phyloP scores from a whole-genome alignment of 2,888 invertebrate species.

The Drosophila kambysellisi region DNA sequence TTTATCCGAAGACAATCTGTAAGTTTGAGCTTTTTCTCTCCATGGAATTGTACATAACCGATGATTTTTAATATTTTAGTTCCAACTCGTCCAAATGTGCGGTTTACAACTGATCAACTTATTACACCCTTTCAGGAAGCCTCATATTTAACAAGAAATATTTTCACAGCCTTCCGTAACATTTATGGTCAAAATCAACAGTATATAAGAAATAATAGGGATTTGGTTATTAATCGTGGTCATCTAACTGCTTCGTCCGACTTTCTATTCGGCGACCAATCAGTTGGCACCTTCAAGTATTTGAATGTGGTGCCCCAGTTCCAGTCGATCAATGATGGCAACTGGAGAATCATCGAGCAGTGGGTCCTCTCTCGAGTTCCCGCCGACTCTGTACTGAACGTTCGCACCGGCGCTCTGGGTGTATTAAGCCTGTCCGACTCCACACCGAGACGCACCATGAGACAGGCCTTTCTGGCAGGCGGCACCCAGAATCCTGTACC shows the following conservation, averaged over 20 bases:
- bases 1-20: conserved; percentile 14
- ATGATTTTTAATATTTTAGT: not conserved
- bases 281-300: conserved; percentile 85
- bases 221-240: conserved; percentile 82
- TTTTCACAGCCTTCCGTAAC: not conserved
- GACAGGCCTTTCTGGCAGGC: not conserved
- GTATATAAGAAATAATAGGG: not conserved
- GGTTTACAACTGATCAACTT: conserved; percentile 6
- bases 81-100: not conserved
- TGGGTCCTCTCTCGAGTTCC: conserved; percentile 58
- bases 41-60: not conserved
- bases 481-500: conserved; percentile 6
- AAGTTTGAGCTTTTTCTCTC: not conserved
- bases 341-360: conserved; percentile 86
- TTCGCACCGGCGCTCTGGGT: conserved; percentile 22
- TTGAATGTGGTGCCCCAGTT: conserved; percentile 86
- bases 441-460: not conserved
- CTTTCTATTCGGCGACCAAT: conserved; percentile 84
- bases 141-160: not conserved
- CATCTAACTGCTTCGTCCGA: conserved; percentile 86
- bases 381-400: not conserved
- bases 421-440: not conserved
- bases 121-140: conserved; percentile 5
- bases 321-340: conserved; percentile 86
- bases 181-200: not conserved